A percentile compares a stretch with the other conserved stretches of the same genome.
phyloP scores from a whole-genome alignment of 2,797 vertebrate species.

The Thamnophis elegans region DNA sequence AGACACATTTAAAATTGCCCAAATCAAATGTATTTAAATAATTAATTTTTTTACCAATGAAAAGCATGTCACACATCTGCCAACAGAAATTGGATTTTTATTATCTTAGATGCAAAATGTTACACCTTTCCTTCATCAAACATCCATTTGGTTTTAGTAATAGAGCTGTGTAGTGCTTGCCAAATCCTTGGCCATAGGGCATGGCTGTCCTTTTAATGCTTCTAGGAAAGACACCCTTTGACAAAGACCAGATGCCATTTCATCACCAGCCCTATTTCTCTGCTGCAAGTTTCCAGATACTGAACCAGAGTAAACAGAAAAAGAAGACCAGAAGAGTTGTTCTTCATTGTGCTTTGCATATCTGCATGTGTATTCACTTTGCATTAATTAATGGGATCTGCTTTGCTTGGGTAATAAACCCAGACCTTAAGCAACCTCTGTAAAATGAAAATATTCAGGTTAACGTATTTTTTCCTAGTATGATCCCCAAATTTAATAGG shows the following conservation, averaged over 20 bases:
- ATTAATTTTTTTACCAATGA: background rate
- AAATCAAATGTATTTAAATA: conserved; percentile 34
- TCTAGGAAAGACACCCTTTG: background rate
- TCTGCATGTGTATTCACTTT: background rate
- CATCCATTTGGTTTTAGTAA: background rate
- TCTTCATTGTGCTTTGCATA: background rate
- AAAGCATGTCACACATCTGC: conserved; percentile 7
- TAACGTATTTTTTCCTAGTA: background rate
- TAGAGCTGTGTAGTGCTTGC: background rate
- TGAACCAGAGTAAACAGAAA: background rate
- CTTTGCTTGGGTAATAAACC: background rate
- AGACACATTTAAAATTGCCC: conserved; percentile 28
- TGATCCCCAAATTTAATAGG: background rate
- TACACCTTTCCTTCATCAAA: background rate
- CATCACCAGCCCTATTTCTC: background rate
- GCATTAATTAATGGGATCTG: background rate
- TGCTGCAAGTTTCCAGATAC: background rate
- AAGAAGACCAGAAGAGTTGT: background rate
- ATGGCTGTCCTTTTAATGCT: background rate
- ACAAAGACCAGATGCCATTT: background rate
- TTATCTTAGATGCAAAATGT: background rate
- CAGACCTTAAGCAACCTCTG: background rate
- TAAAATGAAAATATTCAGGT: background rate
- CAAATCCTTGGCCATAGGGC: background rate
- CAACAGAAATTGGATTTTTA: background rate